Evolutionary conservation across 2,113 vertebrate species (phyloP), one percentile per base, ranked within the genome.

Genomic region (Cnemophilus loriae): DNA sequence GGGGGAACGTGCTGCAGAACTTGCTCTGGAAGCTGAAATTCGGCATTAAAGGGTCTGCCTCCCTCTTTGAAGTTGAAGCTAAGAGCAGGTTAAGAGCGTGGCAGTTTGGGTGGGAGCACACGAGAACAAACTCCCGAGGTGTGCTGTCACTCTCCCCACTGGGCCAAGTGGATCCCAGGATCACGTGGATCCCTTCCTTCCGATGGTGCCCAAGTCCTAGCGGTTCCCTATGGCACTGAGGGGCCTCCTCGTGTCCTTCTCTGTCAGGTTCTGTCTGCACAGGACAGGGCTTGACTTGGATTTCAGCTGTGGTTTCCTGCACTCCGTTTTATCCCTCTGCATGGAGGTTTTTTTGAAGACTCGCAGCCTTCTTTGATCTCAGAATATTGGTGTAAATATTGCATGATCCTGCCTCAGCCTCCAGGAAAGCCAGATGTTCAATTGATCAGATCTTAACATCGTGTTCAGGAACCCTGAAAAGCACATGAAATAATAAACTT

Each of bases 401-500:
- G 87, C 27, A 95, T 87, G 95, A 84, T 76, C 74, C 77, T 84
- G 61, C 84, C 63, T 76, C 57, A 86, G 91, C 81, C 94, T 82
- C 84, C 91, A 79, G 93, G 73, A 94, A 83, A 81, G 69, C 77
- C 89, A 92, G 90, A 74, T 84, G 87, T 85, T 93, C 95, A n/a
- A 76, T 85, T 94, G 91, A 96, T 96, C 61, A n/a, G 46, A 89
- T 83, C 87, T 83, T 65, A 94, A 85, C 94, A 76, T 8, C 3
- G 6, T 87, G 93, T 93, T 91, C 95, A 95, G 77, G 81, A 89
- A 27, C 92, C 92, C 94, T 49, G 67, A 90, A 92, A 97, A 96
- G 83, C 96, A 60, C 92, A 93, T 96, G 83, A 96, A 96, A 93
- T 96, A 97, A 97, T 97, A 96, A 93, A 96, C 97, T 95, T 86